These are phyloP conservation scores for Deilephila porcellus DNA, from an alignment of 2,888 invertebrate species.

Conservation along the genomic window DNA sequence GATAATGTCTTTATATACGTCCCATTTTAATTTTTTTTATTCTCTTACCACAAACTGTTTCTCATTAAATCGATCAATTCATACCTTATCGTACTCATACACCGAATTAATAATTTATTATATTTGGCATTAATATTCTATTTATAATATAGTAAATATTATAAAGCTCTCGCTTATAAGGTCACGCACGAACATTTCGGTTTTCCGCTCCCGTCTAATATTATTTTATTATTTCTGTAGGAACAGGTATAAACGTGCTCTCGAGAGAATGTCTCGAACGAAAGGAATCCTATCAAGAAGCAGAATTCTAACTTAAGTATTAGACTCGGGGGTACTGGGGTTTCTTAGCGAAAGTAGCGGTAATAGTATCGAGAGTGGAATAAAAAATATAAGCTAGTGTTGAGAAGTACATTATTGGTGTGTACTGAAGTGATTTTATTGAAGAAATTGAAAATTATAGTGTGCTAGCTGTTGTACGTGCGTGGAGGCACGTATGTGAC, in stretches of 20 bases:
- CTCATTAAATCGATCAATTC: no score
- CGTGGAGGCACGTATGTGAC: neutral
- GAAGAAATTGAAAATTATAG: conserved; percentile 1
- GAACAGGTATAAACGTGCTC: conserved; percentile 9
- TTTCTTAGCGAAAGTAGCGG: conserved; percentile 16
- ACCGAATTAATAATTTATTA: no score
- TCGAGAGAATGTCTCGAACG: conserved; percentile 8
- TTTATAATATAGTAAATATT: neutral
- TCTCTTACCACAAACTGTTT: no score
- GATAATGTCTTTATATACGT: no score
- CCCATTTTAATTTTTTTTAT: no score
- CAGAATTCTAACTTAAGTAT: conserved; percentile 10
- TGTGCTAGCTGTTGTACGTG: neutral
- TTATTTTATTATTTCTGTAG: conserved; percentile 10
- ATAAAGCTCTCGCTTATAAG: neutral
- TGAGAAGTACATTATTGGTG: neutral
- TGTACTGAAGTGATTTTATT: neutral
- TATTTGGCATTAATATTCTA: neutral
- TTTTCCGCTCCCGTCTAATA: neutral
- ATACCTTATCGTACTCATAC: no score
- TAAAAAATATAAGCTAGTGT: neutral
- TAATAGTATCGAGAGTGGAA: conserved; percentile 5
- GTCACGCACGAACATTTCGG: neutral
- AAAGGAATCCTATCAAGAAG: conserved; percentile 19
- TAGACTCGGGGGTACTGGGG: conserved; percentile 13